These are phyloP conservation scores for Larimichthys polyactis DNA, from an alignment of 2,113 vertebrate genomes.

Conservation along the genomic window DNA sequence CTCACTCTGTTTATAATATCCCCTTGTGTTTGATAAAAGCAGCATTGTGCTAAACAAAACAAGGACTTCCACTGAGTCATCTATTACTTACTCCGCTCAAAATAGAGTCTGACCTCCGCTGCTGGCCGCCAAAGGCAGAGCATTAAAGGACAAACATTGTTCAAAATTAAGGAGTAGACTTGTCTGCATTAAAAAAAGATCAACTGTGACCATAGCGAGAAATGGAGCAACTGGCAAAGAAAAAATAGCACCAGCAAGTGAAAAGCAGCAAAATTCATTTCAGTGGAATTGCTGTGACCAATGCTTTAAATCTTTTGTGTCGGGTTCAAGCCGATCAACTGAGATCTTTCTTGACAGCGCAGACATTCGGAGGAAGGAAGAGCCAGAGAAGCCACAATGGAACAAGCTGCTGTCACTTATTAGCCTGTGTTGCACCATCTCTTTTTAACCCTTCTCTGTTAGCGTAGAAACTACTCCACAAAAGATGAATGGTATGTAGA, in stretches of 20 bases:
- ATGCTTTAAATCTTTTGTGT: not conserved
- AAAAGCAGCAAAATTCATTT: not conserved
- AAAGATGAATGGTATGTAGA: not conserved
- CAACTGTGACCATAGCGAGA: not conserved
- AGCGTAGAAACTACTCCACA: not conserved
- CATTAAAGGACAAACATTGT: slow-evolving; percentile 25
- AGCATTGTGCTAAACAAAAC: slow-evolving; percentile 64
- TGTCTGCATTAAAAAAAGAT: not conserved
- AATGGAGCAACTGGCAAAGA: not conserved
- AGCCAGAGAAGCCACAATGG: not conserved
- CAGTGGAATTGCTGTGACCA: not conserved
- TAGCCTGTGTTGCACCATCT: not conserved
- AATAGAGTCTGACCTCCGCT: slow-evolving; percentile 59
- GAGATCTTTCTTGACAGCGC: not conserved
- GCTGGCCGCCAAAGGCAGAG: slow-evolving; percentile 37
- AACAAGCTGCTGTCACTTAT: not conserved
- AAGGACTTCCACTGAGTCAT: slow-evolving; percentile 62
- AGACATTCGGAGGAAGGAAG: not conserved
- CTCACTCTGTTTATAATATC: slow-evolving; percentile 69
- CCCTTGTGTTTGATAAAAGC: slow-evolving; percentile 61
- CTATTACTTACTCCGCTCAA: slow-evolving; percentile 56
- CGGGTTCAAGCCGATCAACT: not conserved
- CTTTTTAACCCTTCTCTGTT: not conserved
- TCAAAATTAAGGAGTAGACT: slow-evolving; percentile 32
- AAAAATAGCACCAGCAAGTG: not conserved